Conservation (phyloP, 92 coral and sea anemone genomes). For the Actinernus sp. region DNA sequence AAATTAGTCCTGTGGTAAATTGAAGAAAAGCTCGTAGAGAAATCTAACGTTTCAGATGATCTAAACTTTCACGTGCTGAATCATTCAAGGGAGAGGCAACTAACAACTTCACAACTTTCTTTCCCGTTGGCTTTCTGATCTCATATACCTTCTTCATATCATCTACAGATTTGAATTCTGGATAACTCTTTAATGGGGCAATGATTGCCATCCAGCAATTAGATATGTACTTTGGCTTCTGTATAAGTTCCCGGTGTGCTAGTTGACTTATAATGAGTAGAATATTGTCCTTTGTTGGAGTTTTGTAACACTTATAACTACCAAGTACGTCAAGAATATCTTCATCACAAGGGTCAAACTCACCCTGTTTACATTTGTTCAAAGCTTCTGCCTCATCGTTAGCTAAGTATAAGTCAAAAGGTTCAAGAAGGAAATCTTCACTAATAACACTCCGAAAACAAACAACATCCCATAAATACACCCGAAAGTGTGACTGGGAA, state of each 20-base stretch:
- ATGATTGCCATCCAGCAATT: constrained; percentile 38
- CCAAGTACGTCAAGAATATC: constrained; percentile 41
- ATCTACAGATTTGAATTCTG: constrained; percentile 17
- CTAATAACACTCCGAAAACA: too few relatives aligned
- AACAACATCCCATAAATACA: constrained; percentile 41
- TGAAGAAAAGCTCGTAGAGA: too few relatives aligned
- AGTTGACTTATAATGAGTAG: constrained; percentile 3
- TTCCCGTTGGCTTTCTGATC: constrained; percentile 16
- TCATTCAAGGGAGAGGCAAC: constrained; percentile 5
- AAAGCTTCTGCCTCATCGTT: constrained; percentile 42
- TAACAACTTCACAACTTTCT: constrained; percentile 23
- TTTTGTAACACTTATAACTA: constrained; percentile 34
- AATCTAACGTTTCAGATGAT: constrained; percentile 43
- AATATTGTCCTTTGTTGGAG: constrained; percentile 25
- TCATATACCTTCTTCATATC: constrained; percentile 25
- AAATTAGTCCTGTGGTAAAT: too few relatives aligned
- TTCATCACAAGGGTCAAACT: constrained; percentile 42
- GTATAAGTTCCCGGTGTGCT: constrained; percentile 47
- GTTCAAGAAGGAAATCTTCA: constrained; percentile 32
- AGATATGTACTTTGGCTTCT: constrained; percentile 33
- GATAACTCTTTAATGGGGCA: constrained; percentile 18
- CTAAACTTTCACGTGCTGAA: constrained; percentile 42
- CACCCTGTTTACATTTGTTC: constrained; percentile 16
- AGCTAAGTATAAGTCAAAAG: constrained; percentile 29
- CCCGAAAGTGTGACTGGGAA: constrained; percentile 37